Evolutionary conservation across 2,113 vertebrate species (phyloP), one percentile per base, ranked within the genome.

Genomic region (Corythaeola cristata): DNA sequence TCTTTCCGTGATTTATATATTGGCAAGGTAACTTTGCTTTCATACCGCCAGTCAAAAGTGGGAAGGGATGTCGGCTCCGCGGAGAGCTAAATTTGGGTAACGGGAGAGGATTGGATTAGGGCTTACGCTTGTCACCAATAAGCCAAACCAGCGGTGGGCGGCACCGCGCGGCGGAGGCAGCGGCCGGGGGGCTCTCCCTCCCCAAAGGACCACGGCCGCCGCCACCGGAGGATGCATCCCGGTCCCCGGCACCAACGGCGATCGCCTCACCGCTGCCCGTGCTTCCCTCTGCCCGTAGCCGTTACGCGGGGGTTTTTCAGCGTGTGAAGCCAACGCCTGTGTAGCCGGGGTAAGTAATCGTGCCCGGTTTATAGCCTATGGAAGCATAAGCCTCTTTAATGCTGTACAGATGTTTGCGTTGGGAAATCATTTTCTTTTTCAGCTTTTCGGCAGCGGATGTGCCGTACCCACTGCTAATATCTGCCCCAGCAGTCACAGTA

Each of bases 61-160:
- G 96, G 98, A 97, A 96, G 96, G 94, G 97, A 96, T 89, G 90
- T 92, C 76, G 86, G 91, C 98, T 98, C 97, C 85, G 93, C 96
- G 92, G 97, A 98, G 98, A 98, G 98, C 98, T 96, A 81, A 97
- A 96, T 98, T 98, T 98, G 97, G 97, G 97, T 98, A 89, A 94
- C 95, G 94, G 93, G 55, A 74, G 91, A 75, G 95, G 97, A 99
- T 99, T 99, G 99, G 99, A 96, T 97, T 97, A 93, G 74, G 92
- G 94, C 94, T 98, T 91, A 67, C 95, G 59, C 97, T 97, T 98
- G 98, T 98, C 98, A 97, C 98, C 98, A 98, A 98, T 98, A 97
- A 98, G 97, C 97, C 78, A 81, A 53, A 96, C 96, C 97, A 97
- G 96, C 86, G 90, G 94, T 98, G 98, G 97, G 98, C 97, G 98